Conservation (phyloP, 1,140 invertebrate genomes). For the Lasioglossum albipes region DNA sequence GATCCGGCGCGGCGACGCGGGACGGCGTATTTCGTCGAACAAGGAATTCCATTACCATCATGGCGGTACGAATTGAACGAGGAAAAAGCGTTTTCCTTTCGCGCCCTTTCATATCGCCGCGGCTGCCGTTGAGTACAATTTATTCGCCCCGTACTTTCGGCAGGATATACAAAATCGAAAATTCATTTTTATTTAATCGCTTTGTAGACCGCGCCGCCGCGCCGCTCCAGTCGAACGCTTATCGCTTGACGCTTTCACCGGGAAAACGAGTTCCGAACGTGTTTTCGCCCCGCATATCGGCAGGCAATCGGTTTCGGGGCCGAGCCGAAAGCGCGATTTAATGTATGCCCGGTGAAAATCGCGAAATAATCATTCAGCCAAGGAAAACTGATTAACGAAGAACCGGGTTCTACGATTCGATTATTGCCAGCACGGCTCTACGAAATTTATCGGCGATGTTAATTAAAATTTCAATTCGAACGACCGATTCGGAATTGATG, state of each 20-base stretch:
- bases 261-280: conserved; percentile 17
- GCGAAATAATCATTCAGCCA: conserved; percentile 32
- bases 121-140: neutral
- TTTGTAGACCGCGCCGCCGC: neutral
- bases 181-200: conserved; percentile 42
- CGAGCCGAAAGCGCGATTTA: conserved; percentile 14
- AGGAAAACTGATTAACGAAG: conserved; percentile 35
- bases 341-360: conserved; percentile 23
- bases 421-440: neutral
- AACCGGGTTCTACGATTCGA: neutral
- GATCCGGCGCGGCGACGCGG: too few species aligned
- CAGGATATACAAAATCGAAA: conserved; percentile 33
- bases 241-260: conserved; percentile 21
- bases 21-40: conserved; percentile 18
- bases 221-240: conserved; percentile 13
- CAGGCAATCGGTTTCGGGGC: neutral
- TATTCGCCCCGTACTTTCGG: conserved; percentile 15
- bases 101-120: conserved; percentile 12
- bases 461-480: neutral
- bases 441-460: neutral
- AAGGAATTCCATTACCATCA: conserved; percentile 46
- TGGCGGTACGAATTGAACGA: neutral
- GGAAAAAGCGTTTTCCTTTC: conserved; percentile 12
- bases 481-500: neutral
- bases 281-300: conserved; percentile 3